phyloP scores from a whole-genome alignment of 1,140 invertebrate genomes.

The Cataglyphis hispanica region DNA sequence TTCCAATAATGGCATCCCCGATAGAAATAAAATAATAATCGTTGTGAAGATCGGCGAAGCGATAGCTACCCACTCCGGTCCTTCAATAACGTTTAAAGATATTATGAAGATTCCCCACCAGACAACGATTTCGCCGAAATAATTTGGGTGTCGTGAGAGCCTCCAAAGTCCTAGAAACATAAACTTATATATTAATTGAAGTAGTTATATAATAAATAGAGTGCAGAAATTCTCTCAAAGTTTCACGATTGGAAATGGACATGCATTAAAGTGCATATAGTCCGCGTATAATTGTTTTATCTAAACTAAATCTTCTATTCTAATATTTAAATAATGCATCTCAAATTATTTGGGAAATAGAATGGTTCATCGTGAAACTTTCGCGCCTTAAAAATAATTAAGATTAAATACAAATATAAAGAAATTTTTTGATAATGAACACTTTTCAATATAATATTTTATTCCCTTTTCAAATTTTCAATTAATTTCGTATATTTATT shows the following conservation, averaged over 20 bases:
- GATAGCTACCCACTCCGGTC: slow-evolving; percentile 93
- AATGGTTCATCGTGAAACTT: neutral
- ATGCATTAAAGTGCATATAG: neutral
- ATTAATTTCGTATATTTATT: neutral
- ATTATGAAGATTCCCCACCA: slow-evolving; percentile 98
- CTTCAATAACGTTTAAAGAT: slow-evolving; percentile 94
- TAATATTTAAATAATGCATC: neutral
- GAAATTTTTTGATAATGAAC: neutral
- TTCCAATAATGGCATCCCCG: slow-evolving; percentile 94
- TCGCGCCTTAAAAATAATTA: neutral
- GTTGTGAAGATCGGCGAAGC: slow-evolving; percentile 96
- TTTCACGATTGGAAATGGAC: neutral
- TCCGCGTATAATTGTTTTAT: neutral
- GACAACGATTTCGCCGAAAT: slow-evolving; percentile 97
- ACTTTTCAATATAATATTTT: neutral
- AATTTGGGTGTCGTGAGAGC: slow-evolving; percentile 96
- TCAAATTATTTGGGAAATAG: neutral
- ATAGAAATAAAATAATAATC: slow-evolving; percentile 95
- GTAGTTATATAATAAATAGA: neutral
- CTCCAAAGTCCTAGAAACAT: slow-evolving; percentile 92
- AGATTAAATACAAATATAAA: slow-evolving; percentile 6
- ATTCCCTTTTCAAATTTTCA: neutral
- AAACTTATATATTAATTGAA: neutral
- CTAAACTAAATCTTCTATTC: slow-evolving; percentile 6
- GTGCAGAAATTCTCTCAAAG: neutral